Evolutionary conservation across 2,888 invertebrate species (phyloP).

Genomic region (Troides oblongomaculatus): DNA sequence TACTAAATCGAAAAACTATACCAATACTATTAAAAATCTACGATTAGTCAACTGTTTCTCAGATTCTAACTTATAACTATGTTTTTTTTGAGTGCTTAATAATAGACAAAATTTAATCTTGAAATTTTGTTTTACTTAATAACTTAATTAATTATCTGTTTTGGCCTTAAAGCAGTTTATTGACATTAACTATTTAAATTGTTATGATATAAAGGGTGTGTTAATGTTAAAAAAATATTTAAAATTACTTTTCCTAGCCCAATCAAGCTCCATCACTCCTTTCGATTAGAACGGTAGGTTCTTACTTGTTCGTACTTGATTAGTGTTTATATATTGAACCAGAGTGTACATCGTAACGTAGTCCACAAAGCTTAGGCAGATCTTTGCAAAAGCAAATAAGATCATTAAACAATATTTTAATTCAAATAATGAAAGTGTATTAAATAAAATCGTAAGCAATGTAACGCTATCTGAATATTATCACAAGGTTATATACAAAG

Average conservation of each 20-base stretch:
- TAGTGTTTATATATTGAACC: not conserved
- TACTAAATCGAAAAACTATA: too few relatives aligned
- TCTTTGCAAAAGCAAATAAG: not conserved
- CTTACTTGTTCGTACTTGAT: not conserved
- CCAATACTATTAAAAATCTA: too few relatives aligned
- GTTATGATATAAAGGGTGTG: too few relatives aligned
- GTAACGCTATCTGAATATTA: slow-evolving; percentile 11
- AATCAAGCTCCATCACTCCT: not conserved
- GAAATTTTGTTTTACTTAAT: too few relatives aligned
- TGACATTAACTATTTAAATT: too few relatives aligned
- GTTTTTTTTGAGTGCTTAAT: too few relatives aligned
- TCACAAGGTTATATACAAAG: slow-evolving; percentile 23
- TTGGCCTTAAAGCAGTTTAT: too few relatives aligned
- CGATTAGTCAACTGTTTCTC: too few relatives aligned
- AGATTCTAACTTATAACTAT: too few relatives aligned
- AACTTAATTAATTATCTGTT: too few relatives aligned
- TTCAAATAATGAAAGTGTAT: not conserved
- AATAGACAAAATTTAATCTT: too few relatives aligned
- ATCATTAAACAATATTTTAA: not conserved
- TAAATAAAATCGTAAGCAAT: not conserved
- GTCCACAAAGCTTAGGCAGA: not conserved
- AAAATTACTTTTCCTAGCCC: not conserved
- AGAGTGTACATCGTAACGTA: not conserved
- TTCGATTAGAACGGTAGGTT: not conserved
- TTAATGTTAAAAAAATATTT: too few relatives aligned